Conservation (phyloP, 2,888 invertebrate genomes). For the Bellardia bayeri region DNA sequence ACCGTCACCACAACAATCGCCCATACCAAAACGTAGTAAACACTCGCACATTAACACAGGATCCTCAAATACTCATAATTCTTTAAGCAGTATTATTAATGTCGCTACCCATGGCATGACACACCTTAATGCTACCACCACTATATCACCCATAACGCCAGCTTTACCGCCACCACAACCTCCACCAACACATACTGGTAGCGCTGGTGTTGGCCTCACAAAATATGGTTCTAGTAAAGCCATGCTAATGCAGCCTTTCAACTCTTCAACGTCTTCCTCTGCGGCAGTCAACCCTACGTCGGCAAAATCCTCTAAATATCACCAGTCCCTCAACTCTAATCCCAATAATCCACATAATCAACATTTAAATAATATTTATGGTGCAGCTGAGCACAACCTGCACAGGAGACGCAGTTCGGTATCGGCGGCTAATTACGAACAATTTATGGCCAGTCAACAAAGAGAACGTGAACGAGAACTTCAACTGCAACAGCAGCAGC, state of each 20-base stretch:
- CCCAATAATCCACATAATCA: conserved; percentile 60
- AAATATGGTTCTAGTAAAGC: conserved; percentile 67
- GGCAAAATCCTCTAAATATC: conserved; percentile 71
- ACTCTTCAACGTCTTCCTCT: conserved; percentile 69
- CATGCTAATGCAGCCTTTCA: conserved; percentile 68
- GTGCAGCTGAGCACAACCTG: conserved; percentile 49
- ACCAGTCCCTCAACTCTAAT: conserved; percentile 55
- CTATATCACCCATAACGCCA: conserved; percentile 84
- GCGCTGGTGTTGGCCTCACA: conserved; percentile 21
- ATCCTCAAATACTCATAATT: conserved; percentile 78
- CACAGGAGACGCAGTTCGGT: conserved; percentile 79
- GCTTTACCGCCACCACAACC: conserved; percentile 77
- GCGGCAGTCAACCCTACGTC: conserved; percentile 53
- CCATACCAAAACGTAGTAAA: conserved; percentile 78
- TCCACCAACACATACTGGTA: conserved; percentile 72
- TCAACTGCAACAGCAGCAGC: conserved; percentile 74
- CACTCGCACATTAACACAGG: conserved; percentile 71
- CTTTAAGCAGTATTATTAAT: conserved; percentile 82
- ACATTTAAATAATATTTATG: conserved; percentile 60
- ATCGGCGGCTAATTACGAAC: conserved; percentile 80
- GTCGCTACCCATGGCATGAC: conserved; percentile 83
- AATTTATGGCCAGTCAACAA: conserved; percentile 80
- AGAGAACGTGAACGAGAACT: conserved; percentile 77
- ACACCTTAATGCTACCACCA: conserved; percentile 83
- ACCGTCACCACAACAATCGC: conserved; percentile 63